Evolutionary conservation across 2,797 vertebrate species (phyloP), one percentile per base, ranked within the genome.

Genomic region (Thripadectes ignobilis): DNA sequence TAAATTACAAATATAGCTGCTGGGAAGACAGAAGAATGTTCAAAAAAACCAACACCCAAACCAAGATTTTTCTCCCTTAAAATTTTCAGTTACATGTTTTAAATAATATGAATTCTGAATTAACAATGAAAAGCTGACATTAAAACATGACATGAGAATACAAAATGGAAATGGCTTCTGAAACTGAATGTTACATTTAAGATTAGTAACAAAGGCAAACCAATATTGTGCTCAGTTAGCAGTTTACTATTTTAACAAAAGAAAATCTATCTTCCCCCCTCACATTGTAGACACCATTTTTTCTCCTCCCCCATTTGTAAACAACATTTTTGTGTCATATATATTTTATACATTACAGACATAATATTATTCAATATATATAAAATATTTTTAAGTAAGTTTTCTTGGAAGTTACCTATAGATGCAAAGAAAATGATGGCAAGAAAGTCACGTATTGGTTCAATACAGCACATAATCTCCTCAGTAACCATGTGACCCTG

Each of bases 371-470:
- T 63, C 63, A 48, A 26, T 38, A 39, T 13, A 83, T 34, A 34
- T 14, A 71, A 72, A 30, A 39, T 76, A 63, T n/a, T 84, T 74
- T 46, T 9, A 92, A 81, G 9, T 48, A 81, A 45, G 7, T 57
- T 90, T 82, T 76, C 66, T 76, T 68, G 57, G 21, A 81, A 82
- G 97, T 98, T 97, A 99, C 99, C 99, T 96, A 99, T 99, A 36
- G 99, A 99, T 26, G 99, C 98, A 85, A 99, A 99, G 98, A 99
- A 99, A 97, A 99, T 98, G 96, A 99, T 99, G 84, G 99, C 98
- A 91, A 99, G 98, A 96, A 99, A 99, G 97, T 99, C 99, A 83
- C 99, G 98, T 97, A 99, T 98, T 55, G 99, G 99, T 97, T 99
- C 99, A 24, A 99, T 98, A 96, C 98, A 99, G 72, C 98, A 98